Evolutionary conservation across 2,797 vertebrate genomes (phyloP), one percentile per base, ranked within the genome.

Genomic region (Mallotus villosus): DNA sequence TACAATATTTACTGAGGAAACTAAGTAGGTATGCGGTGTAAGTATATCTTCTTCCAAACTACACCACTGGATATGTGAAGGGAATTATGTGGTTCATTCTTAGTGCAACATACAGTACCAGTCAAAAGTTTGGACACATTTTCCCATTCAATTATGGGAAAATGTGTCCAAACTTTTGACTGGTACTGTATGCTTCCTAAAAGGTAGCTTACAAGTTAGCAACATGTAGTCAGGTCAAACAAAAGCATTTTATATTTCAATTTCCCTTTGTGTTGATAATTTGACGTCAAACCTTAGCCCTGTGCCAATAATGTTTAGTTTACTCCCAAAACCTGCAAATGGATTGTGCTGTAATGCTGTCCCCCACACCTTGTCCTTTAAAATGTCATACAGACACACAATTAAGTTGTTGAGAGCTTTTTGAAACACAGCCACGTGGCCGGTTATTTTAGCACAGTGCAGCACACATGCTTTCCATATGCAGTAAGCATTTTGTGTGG

Each of bases 391-490:
- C 55, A 53, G 65, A 27, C 71, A 78, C 76, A 88, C 85, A 87
- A 86, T 85, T 81, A 80, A 85, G 86, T 85, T 82, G 84, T 85
- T 90, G 80, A 90, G 83, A 82, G 77, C 70, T 49, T 86, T 78
- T 79, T 82, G 83, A 85, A 84, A 71, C 76, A 12, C 64, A 67
- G 82, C 88, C 85, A 87, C 63, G 77, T 55, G 78, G 79, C 77
- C 83, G 78, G 76, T 87, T 78, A 70, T 87, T 87, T 83, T 79
- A 82, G 80, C 69, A 68, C 55, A 60, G 81, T 78, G 8, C 82
- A 79, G 85, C 63, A 64, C 62, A 78, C 90, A 93, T 93, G 91
- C 88, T 87, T 93, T 94, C 92, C 92, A 90, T 88, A 91, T 91
- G 90, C 85, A 83, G 91, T 92, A 91, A 92, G 88, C 78, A 81